phyloP scores from a whole-genome alignment of 2,113 vertebrate species.

The Ranitomeya imitator region DNA sequence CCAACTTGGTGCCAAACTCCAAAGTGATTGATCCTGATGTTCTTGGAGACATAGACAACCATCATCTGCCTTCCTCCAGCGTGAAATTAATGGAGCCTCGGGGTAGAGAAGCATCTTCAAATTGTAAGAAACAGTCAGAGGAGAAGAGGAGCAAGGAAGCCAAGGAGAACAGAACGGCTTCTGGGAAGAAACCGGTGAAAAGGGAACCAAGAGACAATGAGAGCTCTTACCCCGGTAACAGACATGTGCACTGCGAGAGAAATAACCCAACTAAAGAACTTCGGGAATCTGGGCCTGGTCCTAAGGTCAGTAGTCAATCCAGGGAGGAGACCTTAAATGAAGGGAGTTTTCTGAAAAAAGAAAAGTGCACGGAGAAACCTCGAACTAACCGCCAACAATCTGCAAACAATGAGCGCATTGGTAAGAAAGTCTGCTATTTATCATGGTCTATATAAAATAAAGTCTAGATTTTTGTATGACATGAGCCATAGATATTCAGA shows the following conservation, averaged over 20 bases:
- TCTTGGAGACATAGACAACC: neutral
- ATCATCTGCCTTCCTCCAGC: neutral
- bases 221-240: rapidly evolving
- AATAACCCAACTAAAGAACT: neutral
- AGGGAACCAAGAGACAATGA: neutral
- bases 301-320: neutral
- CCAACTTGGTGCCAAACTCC: constrained; percentile 40
- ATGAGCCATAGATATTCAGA: neutral
- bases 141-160: neutral
- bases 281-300: neutral
- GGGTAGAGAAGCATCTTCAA: neutral
- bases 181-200: rapidly evolving
- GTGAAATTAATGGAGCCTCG: neutral
- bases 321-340: neutral
- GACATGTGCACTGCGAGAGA: rapidly evolving
- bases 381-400: neutral
- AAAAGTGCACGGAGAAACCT: constrained; percentile 5
- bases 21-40: neutral
- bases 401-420: neutral
- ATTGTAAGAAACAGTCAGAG: neutral
- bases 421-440: constrained; percentile 13
- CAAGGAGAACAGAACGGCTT: neutral
- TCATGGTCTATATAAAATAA: neutral
- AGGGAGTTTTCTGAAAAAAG: neutral
- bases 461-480: neutral